Evolutionary conservation across 2,113 vertebrate species (phyloP), one percentile per base, ranked within the genome.

Genomic region (Erythrocercus mccallii): DNA sequence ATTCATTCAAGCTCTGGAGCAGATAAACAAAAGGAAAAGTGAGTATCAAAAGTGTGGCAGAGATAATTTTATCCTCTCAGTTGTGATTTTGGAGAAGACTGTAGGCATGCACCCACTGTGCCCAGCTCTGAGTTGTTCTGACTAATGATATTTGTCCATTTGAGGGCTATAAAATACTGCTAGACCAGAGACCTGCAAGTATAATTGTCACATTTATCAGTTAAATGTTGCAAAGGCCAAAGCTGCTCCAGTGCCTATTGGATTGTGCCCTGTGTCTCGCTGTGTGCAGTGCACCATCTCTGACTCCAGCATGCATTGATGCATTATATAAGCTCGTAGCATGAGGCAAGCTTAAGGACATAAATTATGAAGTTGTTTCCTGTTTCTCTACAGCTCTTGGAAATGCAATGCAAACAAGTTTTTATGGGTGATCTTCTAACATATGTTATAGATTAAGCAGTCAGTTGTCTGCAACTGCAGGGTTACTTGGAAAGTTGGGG

Each of bases 301-400:
- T 10, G 0, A 10, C 18, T 27, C 7, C 38, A 64, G 40, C 21
- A 2, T 4, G 31, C 47, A 22, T 82, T 0, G 0, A 56, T 86
- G 64, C 16, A 2, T 83, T 90, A 24, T 19, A 2, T 93, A 66
- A 87, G 54, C 69, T 69, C 13, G 0, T 15, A 38, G 42, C n/a
- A 54, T 16, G 21, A 73, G 81, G 42, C 50, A 47, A 40, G 47
- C 64, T 54, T 64, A 70, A 71, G 28, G 37, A 10, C 12, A 0
- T 18, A 45, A 73, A 14, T 71, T 61, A 38, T 2, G 6, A 50
- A 85, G 35, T 58, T 21, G 13, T 24, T 72, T 90, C 76, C 48
- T 76, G 48, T 1, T 86, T 86, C 80, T 94, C 57, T 72, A 2
- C 51, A 56, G 33, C 61, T 83, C 38, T 66, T 72, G 28, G 3